These are phyloP conservation scores for Melanostoma mellinum DNA, from an alignment of 2,888 invertebrate genomes.

Conservation along the genomic window DNA sequence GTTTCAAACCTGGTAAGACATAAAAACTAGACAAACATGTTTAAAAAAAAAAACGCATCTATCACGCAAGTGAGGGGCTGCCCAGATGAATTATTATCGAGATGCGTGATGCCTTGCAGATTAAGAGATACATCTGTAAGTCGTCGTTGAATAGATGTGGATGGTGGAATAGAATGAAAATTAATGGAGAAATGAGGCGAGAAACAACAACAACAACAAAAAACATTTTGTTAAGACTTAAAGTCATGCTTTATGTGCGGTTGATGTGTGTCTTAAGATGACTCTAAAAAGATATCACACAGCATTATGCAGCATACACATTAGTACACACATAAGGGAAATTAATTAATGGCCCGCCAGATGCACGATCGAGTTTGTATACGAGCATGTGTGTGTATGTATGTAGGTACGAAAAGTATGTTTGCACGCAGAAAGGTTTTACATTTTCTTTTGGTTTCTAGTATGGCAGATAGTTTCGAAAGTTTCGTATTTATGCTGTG, in stretches of 20 bases:
- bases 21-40: conserved; percentile 57
- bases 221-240: conserved; percentile 6
- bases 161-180: background rate
- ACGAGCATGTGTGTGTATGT: too few species aligned
- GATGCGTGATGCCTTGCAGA: conserved; percentile 40
- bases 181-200: conserved; percentile 28
- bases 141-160: background rate
- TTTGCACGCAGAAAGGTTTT: too few species aligned
- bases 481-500: too few species aligned
- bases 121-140: conserved; percentile 22
- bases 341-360: too few species aligned
- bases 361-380: too few species aligned
- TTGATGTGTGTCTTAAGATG: conserved; percentile 2
- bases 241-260: background rate
- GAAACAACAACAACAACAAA: background rate
- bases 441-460: too few species aligned
- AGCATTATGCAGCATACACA: too few species aligned
- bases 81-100: conserved; percentile 38
- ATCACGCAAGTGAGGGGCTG: conserved; percentile 35
- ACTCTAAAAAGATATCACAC: background rate
- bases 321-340: too few species aligned
- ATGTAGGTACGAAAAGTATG: too few species aligned
- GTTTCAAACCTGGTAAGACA: background rate
- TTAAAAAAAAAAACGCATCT: conserved; percentile 34
- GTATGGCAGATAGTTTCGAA: too few species aligned